A percentile compares a stretch with the other conserved stretches of the same genome.
These are phyloP conservation scores for Acronicta leporina DNA, from an alignment of 2,888 invertebrate genomes.

Conservation along the genomic window DNA sequence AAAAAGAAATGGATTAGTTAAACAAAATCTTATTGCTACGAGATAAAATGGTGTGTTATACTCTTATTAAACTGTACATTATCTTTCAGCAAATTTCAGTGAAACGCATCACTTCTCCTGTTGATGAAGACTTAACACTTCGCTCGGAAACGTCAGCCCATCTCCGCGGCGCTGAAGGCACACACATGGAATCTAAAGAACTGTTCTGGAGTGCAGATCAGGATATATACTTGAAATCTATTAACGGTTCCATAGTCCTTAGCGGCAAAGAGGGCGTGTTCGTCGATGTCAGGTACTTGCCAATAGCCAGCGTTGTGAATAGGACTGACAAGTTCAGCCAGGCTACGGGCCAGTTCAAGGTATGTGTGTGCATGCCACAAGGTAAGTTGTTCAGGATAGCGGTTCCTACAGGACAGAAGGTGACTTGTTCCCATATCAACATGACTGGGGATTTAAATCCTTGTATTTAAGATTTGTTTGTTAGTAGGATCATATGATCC, in stretches of 20 bases:
- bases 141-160: constrained; percentile 91
- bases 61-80: neutral
- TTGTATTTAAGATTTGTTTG: constrained; percentile 80
- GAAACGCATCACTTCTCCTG: constrained; percentile 92
- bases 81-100: constrained; percentile 89
- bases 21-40: no score
- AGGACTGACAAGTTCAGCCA: constrained; percentile 64
- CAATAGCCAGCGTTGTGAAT: constrained; percentile 88
- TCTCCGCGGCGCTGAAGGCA: constrained; percentile 94
- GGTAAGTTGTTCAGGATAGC: constrained; percentile 95
- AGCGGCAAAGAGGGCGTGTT: constrained; percentile 92
- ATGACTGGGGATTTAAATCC: constrained; percentile 90
- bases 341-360: constrained; percentile 92
- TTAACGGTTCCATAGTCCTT: constrained; percentile 93
- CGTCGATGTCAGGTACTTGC: constrained; percentile 92
- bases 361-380: constrained; percentile 97
- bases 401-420: constrained; percentile 89
- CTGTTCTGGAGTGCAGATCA: constrained; percentile 94
- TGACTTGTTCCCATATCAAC: constrained; percentile 91
- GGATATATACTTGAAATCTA: constrained; percentile 93
- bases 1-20: no score
- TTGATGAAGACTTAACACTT: constrained; percentile 91
- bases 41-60: no score
- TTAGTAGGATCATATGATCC: neutral
- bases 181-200: constrained; percentile 92